Evolutionary conservation across 1,140 invertebrate genomes (phyloP).

Genomic region (Anoplophora glabripennis): DNA sequence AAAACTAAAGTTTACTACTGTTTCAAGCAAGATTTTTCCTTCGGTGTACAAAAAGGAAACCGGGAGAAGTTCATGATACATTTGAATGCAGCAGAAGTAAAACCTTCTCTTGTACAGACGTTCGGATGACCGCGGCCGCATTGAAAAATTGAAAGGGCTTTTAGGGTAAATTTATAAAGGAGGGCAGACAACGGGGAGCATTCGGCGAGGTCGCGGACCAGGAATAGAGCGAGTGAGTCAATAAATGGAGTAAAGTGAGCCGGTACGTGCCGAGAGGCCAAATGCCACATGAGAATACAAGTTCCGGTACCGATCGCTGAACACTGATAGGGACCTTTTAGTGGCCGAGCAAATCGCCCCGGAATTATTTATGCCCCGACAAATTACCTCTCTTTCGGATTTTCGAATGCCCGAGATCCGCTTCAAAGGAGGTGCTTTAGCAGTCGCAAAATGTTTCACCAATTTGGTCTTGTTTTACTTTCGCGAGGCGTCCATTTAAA

Average conservation of each 20-base stretch:
- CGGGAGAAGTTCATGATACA: too few species aligned
- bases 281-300: constrained; percentile 43
- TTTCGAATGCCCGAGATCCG: too few species aligned
- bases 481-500: too few species aligned
- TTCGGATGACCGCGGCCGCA: constrained; percentile 7
- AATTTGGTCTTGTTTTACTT: too few species aligned
- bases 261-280: constrained; percentile 37
- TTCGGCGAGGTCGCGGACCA: constrained; percentile 31
- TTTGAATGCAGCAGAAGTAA: too few species aligned
- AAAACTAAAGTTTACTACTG: too few species aligned
- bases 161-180: constrained; percentile 37
- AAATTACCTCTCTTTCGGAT: constrained; percentile 19
- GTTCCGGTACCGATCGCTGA: constrained; percentile 36
- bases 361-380: constrained; percentile 39
- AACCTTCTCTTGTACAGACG: too few species aligned
- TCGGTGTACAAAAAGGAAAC: too few species aligned
- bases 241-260: constrained; percentile 40
- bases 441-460: too few species aligned
- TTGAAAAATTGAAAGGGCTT: constrained; percentile 43
- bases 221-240: constrained; percentile 22
- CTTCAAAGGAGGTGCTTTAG: too few species aligned
- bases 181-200: constrained; percentile 31
- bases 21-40: too few species aligned
- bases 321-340: constrained; percentile 36
- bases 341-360: constrained; percentile 39